These are phyloP conservation scores for Zeugodacus cucurbitae DNA, from an alignment of 1,140 invertebrate genomes.

Conservation along the genomic window DNA sequence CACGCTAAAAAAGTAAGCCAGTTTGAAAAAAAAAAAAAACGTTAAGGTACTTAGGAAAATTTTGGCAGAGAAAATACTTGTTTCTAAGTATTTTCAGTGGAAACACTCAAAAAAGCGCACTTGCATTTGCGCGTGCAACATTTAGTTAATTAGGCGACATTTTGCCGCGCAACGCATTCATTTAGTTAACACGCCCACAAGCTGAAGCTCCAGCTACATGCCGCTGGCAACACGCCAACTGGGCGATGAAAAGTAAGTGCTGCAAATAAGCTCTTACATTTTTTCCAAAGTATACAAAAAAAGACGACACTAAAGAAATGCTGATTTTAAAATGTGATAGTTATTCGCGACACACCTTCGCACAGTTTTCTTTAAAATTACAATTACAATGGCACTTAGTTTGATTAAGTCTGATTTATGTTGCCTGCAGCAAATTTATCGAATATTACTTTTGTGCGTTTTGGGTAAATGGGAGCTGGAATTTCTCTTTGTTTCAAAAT, in stretches of 20 bases:
- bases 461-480: background rate
- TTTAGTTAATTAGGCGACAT: constrained; percentile 34
- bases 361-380: background rate
- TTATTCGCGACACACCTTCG: background rate
- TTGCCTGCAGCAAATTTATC: background rate
- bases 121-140: background rate
- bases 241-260: background rate
- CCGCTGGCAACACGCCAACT: background rate
- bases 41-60: no score
- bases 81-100: background rate
- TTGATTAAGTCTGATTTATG: constrained; percentile 8
- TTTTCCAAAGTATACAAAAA: background rate
- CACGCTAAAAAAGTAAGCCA: background rate
- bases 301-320: background rate
- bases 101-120: background rate
- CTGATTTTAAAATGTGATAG: background rate
- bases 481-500: no score
- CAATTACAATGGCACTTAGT: background rate
- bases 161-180: constrained; percentile 11
- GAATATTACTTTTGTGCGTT: background rate
- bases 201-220: background rate
- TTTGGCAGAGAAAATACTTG: background rate
- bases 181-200: background rate
- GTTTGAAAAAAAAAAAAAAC: no score
- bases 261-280: background rate